Percentiles rank a stretch among this genome's conserved stretches.
phyloP scores from a whole-genome alignment of 2,888 invertebrate species.

The Lasius platythorax region DNA sequence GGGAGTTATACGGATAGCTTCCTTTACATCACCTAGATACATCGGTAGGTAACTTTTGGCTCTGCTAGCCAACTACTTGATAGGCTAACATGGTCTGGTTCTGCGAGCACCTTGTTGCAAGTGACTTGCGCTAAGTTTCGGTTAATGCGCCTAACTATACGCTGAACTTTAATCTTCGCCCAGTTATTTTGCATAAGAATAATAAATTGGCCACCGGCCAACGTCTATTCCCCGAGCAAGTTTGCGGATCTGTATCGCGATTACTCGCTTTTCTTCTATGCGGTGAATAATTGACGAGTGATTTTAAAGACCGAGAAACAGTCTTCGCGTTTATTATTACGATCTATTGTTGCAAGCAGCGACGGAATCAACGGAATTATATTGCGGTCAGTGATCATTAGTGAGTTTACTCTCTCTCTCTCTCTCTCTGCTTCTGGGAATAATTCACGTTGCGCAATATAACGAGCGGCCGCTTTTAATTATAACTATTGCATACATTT shows the following conservation, averaged over 20 bases:
- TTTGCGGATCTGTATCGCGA: background rate
- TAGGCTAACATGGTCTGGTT: slow-evolving; percentile 59
- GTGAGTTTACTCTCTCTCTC: slow-evolving; percentile 22
- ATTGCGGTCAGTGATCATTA: slow-evolving; percentile 47
- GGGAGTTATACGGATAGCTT: slow-evolving; percentile 41
- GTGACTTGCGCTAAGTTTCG: slow-evolving; percentile 53
- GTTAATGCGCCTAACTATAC: slow-evolving; percentile 54
- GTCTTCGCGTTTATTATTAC: background rate
- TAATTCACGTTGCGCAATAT: slow-evolving; percentile 33
- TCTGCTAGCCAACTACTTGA: slow-evolving; percentile 64
- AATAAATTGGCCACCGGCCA: slow-evolving; percentile 10
- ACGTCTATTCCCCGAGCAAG: background rate
- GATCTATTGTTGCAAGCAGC: slow-evolving; percentile 22
- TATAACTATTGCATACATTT: slow-evolving; percentile 49
- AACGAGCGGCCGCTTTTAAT: slow-evolving; percentile 46
- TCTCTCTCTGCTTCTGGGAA: slow-evolving; percentile 29
- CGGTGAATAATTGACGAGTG: background rate
- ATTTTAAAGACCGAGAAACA: background rate
- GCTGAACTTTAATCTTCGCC: slow-evolving; percentile 44
- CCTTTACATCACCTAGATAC: slow-evolving; percentile 16
- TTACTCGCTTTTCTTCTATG: background rate
- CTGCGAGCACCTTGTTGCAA: slow-evolving; percentile 40
- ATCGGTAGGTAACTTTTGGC: slow-evolving; percentile 56
- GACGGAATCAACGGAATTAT: slow-evolving; percentile 21
- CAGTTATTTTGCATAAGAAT: slow-evolving; percentile 41